Conservation (phyloP, 2,113 vertebrate genomes). For the Parus major region DNA sequence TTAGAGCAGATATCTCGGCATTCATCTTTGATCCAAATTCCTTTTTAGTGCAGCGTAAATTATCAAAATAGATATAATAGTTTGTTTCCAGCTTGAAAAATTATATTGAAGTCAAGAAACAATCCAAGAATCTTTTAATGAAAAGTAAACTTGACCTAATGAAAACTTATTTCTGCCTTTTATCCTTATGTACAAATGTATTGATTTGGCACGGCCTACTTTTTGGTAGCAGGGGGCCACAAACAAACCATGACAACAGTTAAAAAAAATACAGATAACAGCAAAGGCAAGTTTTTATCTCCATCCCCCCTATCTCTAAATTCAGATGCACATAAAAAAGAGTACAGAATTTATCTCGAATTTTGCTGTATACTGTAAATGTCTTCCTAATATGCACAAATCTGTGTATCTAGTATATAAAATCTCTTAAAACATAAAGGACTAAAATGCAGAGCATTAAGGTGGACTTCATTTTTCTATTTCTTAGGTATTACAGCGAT, state of each 20-base stretch:
- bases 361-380: neutral
- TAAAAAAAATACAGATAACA: neutral
- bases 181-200: constrained; percentile 20
- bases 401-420: neutral
- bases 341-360: neutral
- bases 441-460: neutral
- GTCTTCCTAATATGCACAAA: neutral
- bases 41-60: constrained; percentile 44
- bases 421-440: neutral
- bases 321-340: neutral
- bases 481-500: constrained; percentile 45
- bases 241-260: neutral
- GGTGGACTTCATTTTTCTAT: constrained; percentile 21
- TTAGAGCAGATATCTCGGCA: neutral
- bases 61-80: constrained; percentile 36
- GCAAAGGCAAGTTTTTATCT: neutral
- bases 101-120: constrained; percentile 50
- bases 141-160: constrained; percentile 54
- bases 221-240: neutral
- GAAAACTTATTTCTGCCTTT: constrained; percentile 67
- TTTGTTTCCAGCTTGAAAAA: constrained; percentile 57
- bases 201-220: neutral
- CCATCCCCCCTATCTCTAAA: neutral
- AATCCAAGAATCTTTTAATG: constrained; percentile 56
- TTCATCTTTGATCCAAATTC: constrained; percentile 22